Conservation (phyloP, 2,797 vertebrate genomes). For the Danio aesculapii region DNA sequence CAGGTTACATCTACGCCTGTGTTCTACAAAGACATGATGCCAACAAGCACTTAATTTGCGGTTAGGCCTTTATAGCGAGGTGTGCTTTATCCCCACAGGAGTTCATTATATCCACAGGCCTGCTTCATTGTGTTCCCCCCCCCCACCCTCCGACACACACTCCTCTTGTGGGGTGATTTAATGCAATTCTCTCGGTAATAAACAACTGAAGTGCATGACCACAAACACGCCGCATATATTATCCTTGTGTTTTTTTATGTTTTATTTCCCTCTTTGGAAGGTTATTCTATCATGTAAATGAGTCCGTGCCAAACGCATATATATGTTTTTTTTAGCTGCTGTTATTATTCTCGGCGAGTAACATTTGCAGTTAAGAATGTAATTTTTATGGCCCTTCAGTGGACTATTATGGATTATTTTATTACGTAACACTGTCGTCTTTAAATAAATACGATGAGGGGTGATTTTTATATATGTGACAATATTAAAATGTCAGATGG, state of each 20-base stretch:
- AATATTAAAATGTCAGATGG: not conserved
- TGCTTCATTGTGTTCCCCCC: conserved; percentile 75
- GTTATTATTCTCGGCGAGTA: conserved; percentile 37
- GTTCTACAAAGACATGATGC: conserved; percentile 80
- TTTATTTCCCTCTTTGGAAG: conserved; percentile 72
- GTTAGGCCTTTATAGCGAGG: conserved; percentile 86
- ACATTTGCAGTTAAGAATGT: conserved; percentile 44
- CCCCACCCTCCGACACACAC: conserved; percentile 76
- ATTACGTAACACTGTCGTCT: not conserved
- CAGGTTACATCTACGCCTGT: conserved; percentile 71
- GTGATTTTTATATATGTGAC: not conserved
- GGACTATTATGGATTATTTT: conserved; percentile 26
- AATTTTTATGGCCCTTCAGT: conserved; percentile 30
- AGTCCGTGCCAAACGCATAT: conserved; percentile 72
- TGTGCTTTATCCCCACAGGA: conserved; percentile 85
- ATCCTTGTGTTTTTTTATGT: conserved; percentile 66
- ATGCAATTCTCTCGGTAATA: conserved; percentile 85
- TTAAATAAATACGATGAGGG: not conserved
- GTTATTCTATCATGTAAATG: conserved; percentile 87
- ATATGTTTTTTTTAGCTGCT: conserved; percentile 69
- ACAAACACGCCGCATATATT: conserved; percentile 88
- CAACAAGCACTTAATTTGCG: conserved; percentile 87
- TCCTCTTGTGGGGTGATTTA: conserved; percentile 88
- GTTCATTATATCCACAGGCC: conserved; percentile 86
- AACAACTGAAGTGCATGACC: conserved; percentile 87